A percentile compares a stretch with the other conserved stretches of the same genome.
phyloP scores from a whole-genome alignment of 2,113 vertebrate species.

The Ptilonorhynchus violaceus region DNA sequence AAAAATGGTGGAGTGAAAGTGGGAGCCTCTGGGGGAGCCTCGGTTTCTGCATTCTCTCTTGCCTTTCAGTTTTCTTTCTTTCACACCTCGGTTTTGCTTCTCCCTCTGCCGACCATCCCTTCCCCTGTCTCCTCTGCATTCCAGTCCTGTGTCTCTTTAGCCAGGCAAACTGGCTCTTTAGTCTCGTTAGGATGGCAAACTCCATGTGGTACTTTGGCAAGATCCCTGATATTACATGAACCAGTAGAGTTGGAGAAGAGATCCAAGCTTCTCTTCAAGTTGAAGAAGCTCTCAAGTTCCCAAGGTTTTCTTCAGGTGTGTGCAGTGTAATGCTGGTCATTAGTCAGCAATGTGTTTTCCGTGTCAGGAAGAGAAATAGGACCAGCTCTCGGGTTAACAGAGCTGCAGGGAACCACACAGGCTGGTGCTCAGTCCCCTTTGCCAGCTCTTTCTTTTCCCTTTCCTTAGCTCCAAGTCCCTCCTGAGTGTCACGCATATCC shows the following conservation, averaged over 20 bases:
- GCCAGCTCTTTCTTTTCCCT: background rate
- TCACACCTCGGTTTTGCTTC: background rate
- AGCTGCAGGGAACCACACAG: background rate
- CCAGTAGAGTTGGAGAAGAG: background rate
- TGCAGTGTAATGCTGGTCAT: fast-evolving
- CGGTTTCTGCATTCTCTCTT: background rate
- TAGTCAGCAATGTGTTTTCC: background rate
- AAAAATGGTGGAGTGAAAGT: background rate
- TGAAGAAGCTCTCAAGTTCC: background rate
- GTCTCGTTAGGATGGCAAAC: too few relatives aligned
- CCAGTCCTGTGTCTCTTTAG: background rate
- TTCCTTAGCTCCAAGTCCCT: background rate
- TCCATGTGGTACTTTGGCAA: background rate
- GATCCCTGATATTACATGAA: background rate
- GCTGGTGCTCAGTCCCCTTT: background rate
- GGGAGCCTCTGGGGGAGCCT: background rate
- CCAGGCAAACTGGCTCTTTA: background rate
- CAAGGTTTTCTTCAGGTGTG: background rate
- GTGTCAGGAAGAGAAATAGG: background rate
- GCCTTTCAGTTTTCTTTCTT: background rate
- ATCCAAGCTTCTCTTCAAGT: too few relatives aligned
- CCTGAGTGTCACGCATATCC: fast-evolving
- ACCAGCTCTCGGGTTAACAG: background rate
- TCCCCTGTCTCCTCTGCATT: background rate
- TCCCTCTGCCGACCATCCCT: background rate